Evolutionary conservation across 2,888 invertebrate genomes (phyloP), one percentile per base, ranked within the genome.

Genomic region (Campopleginae sp.): DNA sequence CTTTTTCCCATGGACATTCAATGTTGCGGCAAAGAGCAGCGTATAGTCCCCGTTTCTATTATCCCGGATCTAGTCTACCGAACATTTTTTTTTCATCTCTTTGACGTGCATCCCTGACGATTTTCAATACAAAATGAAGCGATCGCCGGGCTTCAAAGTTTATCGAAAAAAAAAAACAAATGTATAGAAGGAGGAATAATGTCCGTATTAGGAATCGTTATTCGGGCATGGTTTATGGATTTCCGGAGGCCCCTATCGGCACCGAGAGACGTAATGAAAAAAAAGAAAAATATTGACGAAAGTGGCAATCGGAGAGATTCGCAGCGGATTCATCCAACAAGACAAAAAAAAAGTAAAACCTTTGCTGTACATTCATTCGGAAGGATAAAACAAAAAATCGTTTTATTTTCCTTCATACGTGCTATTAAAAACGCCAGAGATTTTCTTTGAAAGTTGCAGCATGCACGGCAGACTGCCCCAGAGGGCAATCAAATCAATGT

Each of bases 401-500:
- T 65, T 65, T 33, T 38, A n/a, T 38, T 38, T 14, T 8, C 10
- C 7, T 44, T 38, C 42, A 74, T 65, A 74, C 74, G 42, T 27
- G 27, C 61, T 65, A 66, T 70, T 70, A 44, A 77, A 77, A 48
- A 54, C 63, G 44, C 61, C 14, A 17, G 68, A 74, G 66, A 33
- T 48, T 83, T 83, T 80, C 75, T 79, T 70, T 83, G 83, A 75
- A 78, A 78, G 12, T 27, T n/a, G 27, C 7, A 63, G 42, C 58
- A n/a, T 58, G 42, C 58, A 14, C 27, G 48, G 12, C 42, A 51
- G 42, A 31, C 68, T 38, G 23, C 14, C 70, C 76, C 68, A 19
- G 42, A 42, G 61, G 44, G 65, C 80, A 84, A 84, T 84, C 70
- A 80, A 80, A 84, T 84, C 77, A 83, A 83, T 68, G 79, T 65